Conservation (phyloP, 2,888 invertebrate genomes). For the Ceratothoa steindachneri region DNA sequence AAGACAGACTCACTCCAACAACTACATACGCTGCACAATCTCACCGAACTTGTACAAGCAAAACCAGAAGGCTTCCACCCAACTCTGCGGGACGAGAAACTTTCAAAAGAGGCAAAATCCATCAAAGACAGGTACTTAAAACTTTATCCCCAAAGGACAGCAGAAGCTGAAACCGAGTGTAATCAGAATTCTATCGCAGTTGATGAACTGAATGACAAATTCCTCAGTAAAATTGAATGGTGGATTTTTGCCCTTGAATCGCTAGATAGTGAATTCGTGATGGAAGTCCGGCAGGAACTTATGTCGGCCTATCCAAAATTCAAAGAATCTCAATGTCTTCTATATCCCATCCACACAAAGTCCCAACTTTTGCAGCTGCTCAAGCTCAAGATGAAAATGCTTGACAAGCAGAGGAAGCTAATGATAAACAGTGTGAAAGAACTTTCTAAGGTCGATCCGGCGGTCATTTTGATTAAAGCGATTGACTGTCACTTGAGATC, state of each 20-base stretch:
- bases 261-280: slow-evolving; percentile 41
- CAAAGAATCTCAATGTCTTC: slow-evolving; percentile 44
- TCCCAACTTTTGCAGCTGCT: slow-evolving; percentile 52
- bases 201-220: slow-evolving; percentile 15
- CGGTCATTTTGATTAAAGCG: slow-evolving; percentile 56
- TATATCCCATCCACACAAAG: slow-evolving; percentile 35
- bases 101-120: slow-evolving; percentile 57
- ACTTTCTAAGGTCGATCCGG: slow-evolving; percentile 51
- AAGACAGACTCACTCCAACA: slow-evolving; percentile 64
- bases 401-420: slow-evolving; percentile 51
- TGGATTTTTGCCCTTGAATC: slow-evolving; percentile 43
- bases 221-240: slow-evolving; percentile 22
- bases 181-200: slow-evolving; percentile 18
- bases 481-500: slow-evolving; percentile 60
- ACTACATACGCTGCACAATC: slow-evolving; percentile 66
- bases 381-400: slow-evolving; percentile 51
- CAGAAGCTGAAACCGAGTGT: slow-evolving; percentile 17
- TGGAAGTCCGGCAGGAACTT: slow-evolving; percentile 41
- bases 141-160: slow-evolving; percentile 28
- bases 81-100: slow-evolving; percentile 58
- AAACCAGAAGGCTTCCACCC: slow-evolving; percentile 54
- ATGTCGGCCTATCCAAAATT: slow-evolving; percentile 35
- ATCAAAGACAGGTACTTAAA: slow-evolving; percentile 35
- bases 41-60: slow-evolving; percentile 58
- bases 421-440: slow-evolving; percentile 52